Percentiles rank a stretch among this genome's conserved stretches.
Conservation (phyloP, 2,888 invertebrate species). For the Stegophylla sp. region DNA sequence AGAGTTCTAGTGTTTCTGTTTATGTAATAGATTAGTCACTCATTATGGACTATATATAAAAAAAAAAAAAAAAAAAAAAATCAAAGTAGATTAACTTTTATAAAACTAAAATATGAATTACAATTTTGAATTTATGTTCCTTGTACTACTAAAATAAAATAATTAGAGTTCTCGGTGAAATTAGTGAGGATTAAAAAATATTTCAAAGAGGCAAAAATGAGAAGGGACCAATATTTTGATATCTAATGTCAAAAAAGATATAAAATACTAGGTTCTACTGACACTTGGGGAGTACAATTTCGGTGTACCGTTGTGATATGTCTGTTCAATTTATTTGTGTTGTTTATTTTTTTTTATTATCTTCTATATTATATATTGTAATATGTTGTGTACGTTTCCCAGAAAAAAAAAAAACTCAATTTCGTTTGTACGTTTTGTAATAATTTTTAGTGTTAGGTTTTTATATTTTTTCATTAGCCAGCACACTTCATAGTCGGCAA, state of each 20-base stretch:
- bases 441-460: constrained; percentile 19
- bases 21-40: neutral
- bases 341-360: constrained; percentile 28
- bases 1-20: neutral
- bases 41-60: neutral
- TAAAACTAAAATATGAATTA: neutral
- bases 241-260: neutral
- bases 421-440: constrained; percentile 42
- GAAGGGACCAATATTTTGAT: constrained; percentile 6
- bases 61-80: neutral
- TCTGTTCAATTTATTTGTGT: constrained; percentile 22
- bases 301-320: constrained; percentile 48
- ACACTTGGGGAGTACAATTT: neutral
- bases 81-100: neutral
- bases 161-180: neutral
- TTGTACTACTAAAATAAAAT: neutral
- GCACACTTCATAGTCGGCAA: constrained; percentile 10
- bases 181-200: neutral
- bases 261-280: neutral
- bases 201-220: neutral
- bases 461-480: constrained; percentile 42
- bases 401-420: neutral
- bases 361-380: constrained; percentile 30
- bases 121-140: neutral
- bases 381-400: constrained; percentile 22